These are phyloP conservation scores for Carassius gibelio DNA, from an alignment of 2,113 vertebrate species.

Conservation along the genomic window DNA sequence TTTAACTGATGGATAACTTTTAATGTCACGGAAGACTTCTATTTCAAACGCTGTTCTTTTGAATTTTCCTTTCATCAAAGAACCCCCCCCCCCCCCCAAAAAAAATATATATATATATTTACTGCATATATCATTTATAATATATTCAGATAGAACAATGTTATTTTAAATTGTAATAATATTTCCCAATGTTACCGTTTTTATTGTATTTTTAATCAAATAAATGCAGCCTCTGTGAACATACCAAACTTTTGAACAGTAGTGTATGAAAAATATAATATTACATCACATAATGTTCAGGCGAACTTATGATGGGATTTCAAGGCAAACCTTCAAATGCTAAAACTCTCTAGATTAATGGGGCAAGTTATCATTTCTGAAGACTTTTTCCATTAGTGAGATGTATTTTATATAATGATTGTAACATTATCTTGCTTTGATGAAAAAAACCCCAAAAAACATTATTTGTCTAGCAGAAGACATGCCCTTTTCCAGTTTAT, in stretches of 20 bases:
- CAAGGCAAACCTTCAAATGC: background rate
- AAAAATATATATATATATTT: no score
- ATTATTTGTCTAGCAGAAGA: constrained; percentile 2
- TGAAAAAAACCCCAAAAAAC: background rate
- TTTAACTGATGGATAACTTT: background rate
- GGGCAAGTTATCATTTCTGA: background rate
- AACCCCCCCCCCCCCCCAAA: no score
- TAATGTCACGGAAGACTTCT: no score
- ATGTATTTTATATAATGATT: background rate
- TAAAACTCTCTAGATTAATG: background rate
- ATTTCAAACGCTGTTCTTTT: no score
- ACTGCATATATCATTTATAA: background rate
- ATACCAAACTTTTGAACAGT: background rate
- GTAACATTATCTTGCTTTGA: background rate
- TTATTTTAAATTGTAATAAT: background rate
- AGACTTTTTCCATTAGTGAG: background rate
- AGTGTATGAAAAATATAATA: background rate
- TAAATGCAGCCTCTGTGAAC: background rate
- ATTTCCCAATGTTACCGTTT: background rate
- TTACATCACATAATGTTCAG: background rate
- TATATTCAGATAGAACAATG: background rate
- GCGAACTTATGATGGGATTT: background rate
- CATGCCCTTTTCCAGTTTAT: background rate
- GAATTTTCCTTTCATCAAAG: no score
- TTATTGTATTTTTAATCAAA: background rate